Base-by-base conservation (phyloP, 2,888 invertebrate genomes). In the Prosapia bicincta region DNA sequence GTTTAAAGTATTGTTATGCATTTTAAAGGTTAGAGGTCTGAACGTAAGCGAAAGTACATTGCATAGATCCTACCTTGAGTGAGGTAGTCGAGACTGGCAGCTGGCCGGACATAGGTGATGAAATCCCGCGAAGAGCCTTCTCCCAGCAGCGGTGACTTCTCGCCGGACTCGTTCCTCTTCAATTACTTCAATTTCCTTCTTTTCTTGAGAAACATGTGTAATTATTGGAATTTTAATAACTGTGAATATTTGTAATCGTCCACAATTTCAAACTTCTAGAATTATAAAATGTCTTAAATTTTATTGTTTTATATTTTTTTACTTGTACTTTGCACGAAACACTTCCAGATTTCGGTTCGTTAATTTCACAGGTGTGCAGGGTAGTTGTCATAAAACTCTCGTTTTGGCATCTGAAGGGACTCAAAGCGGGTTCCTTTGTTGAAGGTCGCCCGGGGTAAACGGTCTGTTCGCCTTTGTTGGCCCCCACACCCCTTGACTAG, bases 11-110 rank as follows among this genome's bases (percentile, higher is more conserved):
- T 25, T 67, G 26, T 67, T 67, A 26, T 67, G 67, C 26, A 26
- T 76, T 76, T 76, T 43, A 72, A 69, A 72, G 68, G 38, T 72
- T 32, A 69, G 67, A 72, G 69, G 77, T 76, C 71, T 73, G 78
- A 78, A 78, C 78, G 77, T 77, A 78, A 78, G 78, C 78, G 76
- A 77, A 78, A 66, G 43, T 68, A 77, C 38, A 78, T 78, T 76
- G 72, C 77, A 77, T 78, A 76, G 38, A 77, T 76, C 78, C 78
- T 78, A 78, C 78, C 78, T 78, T 78, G 69, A 66, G 30, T 20
- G 69, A 69, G 69, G 32, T 30, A 69, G 32, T 24, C 20, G 20
- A 15, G 26, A 68, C 68, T n/a, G 26, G 20, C 9, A 24, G 28
- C 69, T 69, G 32, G 20, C 69, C 32, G 13, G 69, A 69, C 32